These are phyloP conservation scores for Platysteira castanea DNA, from an alignment of 2,113 vertebrate species.

Conservation along the genomic window DNA sequence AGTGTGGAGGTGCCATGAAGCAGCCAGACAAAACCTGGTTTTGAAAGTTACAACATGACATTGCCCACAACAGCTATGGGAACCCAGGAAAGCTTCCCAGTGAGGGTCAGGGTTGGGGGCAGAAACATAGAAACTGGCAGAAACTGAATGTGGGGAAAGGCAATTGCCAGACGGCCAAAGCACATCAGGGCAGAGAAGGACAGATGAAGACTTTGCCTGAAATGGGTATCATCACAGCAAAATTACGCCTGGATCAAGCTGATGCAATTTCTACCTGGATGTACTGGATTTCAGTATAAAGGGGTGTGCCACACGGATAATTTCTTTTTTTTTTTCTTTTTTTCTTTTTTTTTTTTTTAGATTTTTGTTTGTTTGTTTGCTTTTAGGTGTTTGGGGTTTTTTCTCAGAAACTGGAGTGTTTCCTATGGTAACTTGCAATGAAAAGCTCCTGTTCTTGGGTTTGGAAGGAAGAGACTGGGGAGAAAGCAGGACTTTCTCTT, in stretches of 20 bases:
- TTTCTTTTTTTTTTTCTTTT: background rate
- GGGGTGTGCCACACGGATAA: background rate
- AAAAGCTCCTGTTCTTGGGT: background rate
- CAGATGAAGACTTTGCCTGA: background rate
- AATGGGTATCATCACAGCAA: background rate
- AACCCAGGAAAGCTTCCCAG: background rate
- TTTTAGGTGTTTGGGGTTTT: background rate
- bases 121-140: background rate
- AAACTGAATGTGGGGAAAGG: background rate
- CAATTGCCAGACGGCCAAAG: background rate
- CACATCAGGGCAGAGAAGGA: background rate
- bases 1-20: background rate
- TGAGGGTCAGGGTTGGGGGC: background rate
- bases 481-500: background rate
- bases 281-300: background rate
- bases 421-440: background rate
- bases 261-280: background rate
- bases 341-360: background rate
- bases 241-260: background rate
- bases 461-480: background rate
- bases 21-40: background rate
- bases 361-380: background rate
- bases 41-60: background rate
- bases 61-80: background rate
- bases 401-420: background rate